phyloP scores from a whole-genome alignment of 2,888 invertebrate species.

The Machimus rusticus region DNA sequence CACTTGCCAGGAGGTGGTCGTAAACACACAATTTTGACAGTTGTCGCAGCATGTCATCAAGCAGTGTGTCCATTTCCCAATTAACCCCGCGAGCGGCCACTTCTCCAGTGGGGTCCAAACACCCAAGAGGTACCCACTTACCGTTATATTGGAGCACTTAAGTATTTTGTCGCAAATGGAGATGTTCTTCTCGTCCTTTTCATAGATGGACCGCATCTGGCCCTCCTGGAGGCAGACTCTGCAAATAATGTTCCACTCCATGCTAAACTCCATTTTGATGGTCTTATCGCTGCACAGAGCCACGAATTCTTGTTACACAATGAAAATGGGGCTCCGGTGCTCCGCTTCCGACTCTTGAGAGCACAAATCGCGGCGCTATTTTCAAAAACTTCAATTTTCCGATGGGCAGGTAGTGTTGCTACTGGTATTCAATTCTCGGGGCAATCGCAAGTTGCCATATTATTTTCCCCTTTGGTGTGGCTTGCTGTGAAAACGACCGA shows the following conservation, averaged over 20 bases:
- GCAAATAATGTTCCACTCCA: constrained; percentile 48
- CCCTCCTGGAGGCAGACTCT: constrained; percentile 49
- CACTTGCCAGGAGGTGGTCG: neutral
- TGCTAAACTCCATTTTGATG: constrained; percentile 32
- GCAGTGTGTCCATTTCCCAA: constrained; percentile 22
- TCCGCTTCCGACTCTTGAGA: neutral
- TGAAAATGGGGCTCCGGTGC: neutral
- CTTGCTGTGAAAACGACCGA: neutral
- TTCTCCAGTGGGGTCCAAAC: neutral
- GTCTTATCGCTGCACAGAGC: neutral
- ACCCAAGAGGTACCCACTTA: neutral
- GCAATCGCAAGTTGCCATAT: constrained; percentile 11
- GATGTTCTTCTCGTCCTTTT: constrained; percentile 44
- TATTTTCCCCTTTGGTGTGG: constrained; percentile 24
- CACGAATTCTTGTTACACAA: neutral
- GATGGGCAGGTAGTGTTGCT: constrained; percentile 13
- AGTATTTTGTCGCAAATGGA: constrained; percentile 47
- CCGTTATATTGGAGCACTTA: constrained; percentile 46
- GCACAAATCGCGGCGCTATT: neutral
- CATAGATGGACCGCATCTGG: constrained; percentile 47
- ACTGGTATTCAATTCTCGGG: constrained; percentile 11
- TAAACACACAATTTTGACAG: neutral
- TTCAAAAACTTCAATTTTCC: neutral
- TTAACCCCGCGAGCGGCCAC: neutral
- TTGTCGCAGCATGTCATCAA: neutral